phyloP scores from a whole-genome alignment of 2,888 invertebrate species.

The Horisme vitalbata region DNA sequence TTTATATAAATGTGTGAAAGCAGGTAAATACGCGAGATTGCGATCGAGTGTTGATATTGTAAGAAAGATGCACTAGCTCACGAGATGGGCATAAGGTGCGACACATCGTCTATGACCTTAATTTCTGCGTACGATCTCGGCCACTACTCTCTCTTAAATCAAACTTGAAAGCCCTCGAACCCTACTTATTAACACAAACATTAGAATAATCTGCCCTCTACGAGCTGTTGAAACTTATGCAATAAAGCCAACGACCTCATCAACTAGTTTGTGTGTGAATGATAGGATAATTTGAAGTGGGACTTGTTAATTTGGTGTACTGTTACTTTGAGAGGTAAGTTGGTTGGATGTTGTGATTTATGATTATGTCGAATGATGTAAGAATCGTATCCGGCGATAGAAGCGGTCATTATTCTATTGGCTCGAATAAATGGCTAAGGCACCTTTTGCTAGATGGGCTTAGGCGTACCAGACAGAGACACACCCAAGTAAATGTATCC shows the following conservation, averaged over 20 bases:
- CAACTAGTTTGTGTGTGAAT: constrained; percentile 54
- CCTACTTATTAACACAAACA: constrained; percentile 63
- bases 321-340: constrained; percentile 46
- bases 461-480: constrained; percentile 37
- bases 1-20: constrained; percentile 19
- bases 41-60: constrained; percentile 19
- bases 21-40: constrained; percentile 4
- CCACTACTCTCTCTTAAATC: constrained; percentile 80
- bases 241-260: constrained; percentile 67
- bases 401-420: constrained; percentile 18
- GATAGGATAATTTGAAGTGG: constrained; percentile 53
- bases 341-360: constrained; percentile 41
- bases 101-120: constrained; percentile 74
- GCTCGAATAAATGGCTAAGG: constrained; percentile 16
- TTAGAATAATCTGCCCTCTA: constrained; percentile 63
- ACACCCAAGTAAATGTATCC: constrained; percentile 46
- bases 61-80: constrained; percentile 25
- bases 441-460: constrained; percentile 19
- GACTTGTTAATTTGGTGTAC: constrained; percentile 47
- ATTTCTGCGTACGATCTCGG: constrained; percentile 70
- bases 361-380: constrained; percentile 34
- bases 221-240: constrained; percentile 61
- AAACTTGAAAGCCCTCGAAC: constrained; percentile 77
- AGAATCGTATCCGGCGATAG: constrained; percentile 23
- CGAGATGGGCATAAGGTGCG: constrained; percentile 39